These are phyloP conservation scores for Romanomermis culicivorax DNA, from an alignment of 2,888 invertebrate species.

Conservation along the genomic window DNA sequence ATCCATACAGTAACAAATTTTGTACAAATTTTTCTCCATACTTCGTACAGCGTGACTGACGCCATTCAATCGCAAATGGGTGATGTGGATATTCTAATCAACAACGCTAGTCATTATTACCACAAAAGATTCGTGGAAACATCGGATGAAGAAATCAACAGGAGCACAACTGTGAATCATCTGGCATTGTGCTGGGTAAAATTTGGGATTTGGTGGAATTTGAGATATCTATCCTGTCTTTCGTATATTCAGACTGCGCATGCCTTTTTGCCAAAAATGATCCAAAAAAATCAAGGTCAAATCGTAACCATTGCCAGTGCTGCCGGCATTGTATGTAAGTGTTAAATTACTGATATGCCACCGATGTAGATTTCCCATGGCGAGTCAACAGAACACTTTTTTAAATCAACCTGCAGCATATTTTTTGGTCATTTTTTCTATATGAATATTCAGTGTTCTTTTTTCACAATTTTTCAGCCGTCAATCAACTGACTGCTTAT, in stretches of 20 bases:
- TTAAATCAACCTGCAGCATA: too few relatives aligned
- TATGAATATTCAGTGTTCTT: too few relatives aligned
- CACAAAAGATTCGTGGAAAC: constrained; percentile 56
- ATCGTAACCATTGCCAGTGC: constrained; percentile 77
- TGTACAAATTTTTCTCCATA: too few relatives aligned
- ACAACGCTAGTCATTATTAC: constrained; percentile 73
- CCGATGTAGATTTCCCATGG: too few relatives aligned
- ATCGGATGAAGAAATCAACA: constrained; percentile 56
- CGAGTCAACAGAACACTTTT: too few relatives aligned
- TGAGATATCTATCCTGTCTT: too few relatives aligned
- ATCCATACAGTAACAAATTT: too few relatives aligned
- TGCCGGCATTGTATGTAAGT: constrained; percentile 50
- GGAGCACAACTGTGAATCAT: constrained; percentile 66
- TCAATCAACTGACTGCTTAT: constrained; percentile 45
- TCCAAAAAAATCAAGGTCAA: constrained; percentile 63
- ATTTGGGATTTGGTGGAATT: too few relatives aligned
- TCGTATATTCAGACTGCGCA: constrained; percentile 77
- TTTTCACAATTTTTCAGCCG: too few relatives aligned
- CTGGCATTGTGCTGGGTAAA: constrained; percentile 73
- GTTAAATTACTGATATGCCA: neutral
- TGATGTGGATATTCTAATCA: constrained; percentile 59
- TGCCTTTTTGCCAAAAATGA: constrained; percentile 74
- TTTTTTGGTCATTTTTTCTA: too few relatives aligned
- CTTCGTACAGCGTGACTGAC: too few relatives aligned
- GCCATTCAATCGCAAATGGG: constrained; percentile 54